Evolutionary conservation across 2,888 invertebrate species (phyloP).

Genomic region (Ctenicera cuprea): DNA sequence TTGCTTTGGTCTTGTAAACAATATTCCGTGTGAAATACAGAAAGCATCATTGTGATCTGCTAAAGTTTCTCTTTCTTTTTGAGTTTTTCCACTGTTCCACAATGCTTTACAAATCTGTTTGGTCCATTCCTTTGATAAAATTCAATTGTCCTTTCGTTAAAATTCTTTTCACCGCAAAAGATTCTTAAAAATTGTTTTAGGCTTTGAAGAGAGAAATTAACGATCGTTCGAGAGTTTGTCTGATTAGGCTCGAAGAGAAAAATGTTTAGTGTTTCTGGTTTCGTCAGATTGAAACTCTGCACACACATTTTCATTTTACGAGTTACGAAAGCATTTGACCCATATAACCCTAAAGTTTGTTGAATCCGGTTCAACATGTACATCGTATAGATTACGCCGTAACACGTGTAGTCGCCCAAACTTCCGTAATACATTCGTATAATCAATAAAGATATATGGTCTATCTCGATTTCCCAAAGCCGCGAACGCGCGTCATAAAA

Average conservation of each 20-base stretch:
- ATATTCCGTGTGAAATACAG: constrained; percentile 4
- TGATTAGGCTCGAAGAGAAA: background rate
- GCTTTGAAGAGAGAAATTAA: background rate
- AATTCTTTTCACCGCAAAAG: too few species aligned
- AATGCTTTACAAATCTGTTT: too few species aligned
- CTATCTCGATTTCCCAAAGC: constrained; percentile 31
- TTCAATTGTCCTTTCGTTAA: too few species aligned
- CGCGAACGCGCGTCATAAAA: constrained; percentile 19
- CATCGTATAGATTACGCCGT: constrained; percentile 41
- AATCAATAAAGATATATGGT: constrained; percentile 43
- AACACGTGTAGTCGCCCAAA: constrained; percentile 44
- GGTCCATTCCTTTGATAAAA: too few species aligned
- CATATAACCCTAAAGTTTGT: constrained; percentile 43
- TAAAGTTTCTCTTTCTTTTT: too few species aligned
- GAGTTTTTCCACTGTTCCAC: too few species aligned
- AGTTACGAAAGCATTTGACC: constrained; percentile 41
- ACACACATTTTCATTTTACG: constrained; percentile 41
- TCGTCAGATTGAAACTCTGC: constrained; percentile 30
- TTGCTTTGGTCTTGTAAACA: constrained; percentile 23
- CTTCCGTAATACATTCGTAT: constrained; percentile 41
- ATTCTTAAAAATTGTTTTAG: too few species aligned
- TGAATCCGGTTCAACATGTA: constrained; percentile 39
- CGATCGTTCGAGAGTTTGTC: background rate
- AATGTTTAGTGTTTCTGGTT: constrained; percentile 14
- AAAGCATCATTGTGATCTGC: too few species aligned